Evolutionary conservation across 1,140 invertebrate species (phyloP), one percentile per base, ranked within the genome.

Genomic region (Lycorma delicatula): DNA sequence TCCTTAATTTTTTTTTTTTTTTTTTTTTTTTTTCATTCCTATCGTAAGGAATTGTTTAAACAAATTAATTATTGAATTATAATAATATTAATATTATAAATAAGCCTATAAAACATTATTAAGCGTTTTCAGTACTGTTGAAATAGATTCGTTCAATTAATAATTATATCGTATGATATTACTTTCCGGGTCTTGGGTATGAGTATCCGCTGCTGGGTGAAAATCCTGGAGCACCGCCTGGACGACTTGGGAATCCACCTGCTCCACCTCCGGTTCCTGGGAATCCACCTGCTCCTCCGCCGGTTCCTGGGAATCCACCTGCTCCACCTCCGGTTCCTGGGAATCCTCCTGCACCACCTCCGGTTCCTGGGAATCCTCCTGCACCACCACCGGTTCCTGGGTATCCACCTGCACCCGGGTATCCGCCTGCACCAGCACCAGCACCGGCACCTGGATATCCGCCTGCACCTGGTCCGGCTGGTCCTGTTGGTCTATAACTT

Each of bases 141-240:
- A 18, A 5, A 16, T 44, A 22, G n/a, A 44, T 5, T 7, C 23
- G 18, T 44, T 44, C 16, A 16, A 22, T 44, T 44, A 44, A 1
- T n/a, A n/a, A 11, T 44, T 5, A 44, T 16, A 20, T 44, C 23
- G 18, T 7, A 13, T 50, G 7, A 16, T 13, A 16, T 58, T 58
- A 58, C 52, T 58, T 58, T 25, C 56, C 56, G 6, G 56, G 56
- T 26, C 52, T 58, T 23, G 56, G 56, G 49, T 58, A 58, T 1
- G 48, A 52, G 49, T 58, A 58, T 1, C 56, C 56, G 23, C n/a
- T n/a, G n/a, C n/a, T n/a, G n/a, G n/a, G n/a, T 44, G 41, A 44
- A 16, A 16, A 2, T 22, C 31, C 41, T 6, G 50, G 31, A 9
- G n/a, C 16, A 18, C 55, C 18, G 12, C 20, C 55, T 13, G 5